These are phyloP conservation scores for Aphaenogaster ashmeadi DNA, from an alignment of 1,140 invertebrate species.

Conservation along the genomic window DNA sequence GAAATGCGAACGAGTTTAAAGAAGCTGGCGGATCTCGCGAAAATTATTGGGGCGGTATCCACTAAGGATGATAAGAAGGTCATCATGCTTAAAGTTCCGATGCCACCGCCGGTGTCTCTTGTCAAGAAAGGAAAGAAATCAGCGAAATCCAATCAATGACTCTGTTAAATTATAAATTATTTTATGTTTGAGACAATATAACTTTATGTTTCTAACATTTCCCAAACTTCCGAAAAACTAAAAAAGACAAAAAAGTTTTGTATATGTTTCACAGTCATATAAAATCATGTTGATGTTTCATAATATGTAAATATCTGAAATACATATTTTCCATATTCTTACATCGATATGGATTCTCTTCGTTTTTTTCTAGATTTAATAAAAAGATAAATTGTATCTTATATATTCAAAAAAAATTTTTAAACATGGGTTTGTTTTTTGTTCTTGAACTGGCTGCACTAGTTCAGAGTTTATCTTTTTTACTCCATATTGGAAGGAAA, in stretches of 20 bases:
- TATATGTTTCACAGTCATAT: not conserved
- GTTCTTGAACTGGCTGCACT: too few species aligned
- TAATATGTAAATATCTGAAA: not conserved
- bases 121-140: constrained; percentile 73
- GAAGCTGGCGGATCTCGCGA: constrained; percentile 85
- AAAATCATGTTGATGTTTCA: not conserved
- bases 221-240: not conserved
- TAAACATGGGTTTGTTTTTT: not conserved
- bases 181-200: not conserved
- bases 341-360: not conserved
- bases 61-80: constrained; percentile 81
- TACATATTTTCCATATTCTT: not conserved
- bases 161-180: not conserved
- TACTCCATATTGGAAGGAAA: too few species aligned
- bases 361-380: not conserved
- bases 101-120: constrained; percentile 79
- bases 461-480: too few species aligned
- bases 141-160: not conserved
- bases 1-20: constrained; percentile 81
- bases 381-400: not conserved
- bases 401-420: not conserved
- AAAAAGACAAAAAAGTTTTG: not conserved
- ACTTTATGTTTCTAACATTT: not conserved
- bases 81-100: constrained; percentile 84
- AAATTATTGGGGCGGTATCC: constrained; percentile 82